Evolutionary conservation across 2,888 invertebrate species (phyloP).

Genomic region (Notocelia uddmanniana): DNA sequence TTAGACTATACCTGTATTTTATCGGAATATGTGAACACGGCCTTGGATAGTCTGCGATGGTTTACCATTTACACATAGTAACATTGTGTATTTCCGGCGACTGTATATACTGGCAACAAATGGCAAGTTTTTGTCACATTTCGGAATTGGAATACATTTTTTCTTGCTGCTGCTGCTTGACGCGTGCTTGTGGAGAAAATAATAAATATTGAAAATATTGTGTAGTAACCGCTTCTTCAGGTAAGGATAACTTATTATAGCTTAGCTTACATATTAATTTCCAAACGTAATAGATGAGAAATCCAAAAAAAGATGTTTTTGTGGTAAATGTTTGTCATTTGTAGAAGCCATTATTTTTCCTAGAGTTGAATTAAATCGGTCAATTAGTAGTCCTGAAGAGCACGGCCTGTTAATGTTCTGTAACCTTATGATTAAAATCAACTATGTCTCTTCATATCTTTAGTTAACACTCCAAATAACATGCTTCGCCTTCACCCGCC

Average conservation of each 20-base stretch:
- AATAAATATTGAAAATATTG: not conserved
- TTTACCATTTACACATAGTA: not conserved
- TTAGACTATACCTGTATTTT: too few relatives aligned
- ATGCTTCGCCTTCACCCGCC: slow-evolving; percentile 39
- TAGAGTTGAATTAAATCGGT: not conserved
- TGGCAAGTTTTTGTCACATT: not conserved
- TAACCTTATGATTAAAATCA: not conserved
- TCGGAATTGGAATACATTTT: not conserved
- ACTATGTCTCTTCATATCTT: not conserved
- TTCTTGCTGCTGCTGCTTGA: not conserved
- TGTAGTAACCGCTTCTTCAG: not conserved
- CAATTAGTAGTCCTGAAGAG: not conserved
- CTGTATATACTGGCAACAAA: slow-evolving; percentile 11
- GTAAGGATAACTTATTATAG: not conserved
- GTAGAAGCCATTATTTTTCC: not conserved
- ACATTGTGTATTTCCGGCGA: not conserved
- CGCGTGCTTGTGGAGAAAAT: not conserved
- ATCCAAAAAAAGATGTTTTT: not conserved
- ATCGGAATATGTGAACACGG: too few relatives aligned
- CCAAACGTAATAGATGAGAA: not conserved
- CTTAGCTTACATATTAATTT: not conserved
- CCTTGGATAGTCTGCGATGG: too few relatives aligned
- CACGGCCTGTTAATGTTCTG: not conserved
- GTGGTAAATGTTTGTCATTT: not conserved
- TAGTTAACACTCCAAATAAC: not conserved